phyloP scores from a whole-genome alignment of 2,888 invertebrate genomes.

The Cactoblastis cactorum region DNA sequence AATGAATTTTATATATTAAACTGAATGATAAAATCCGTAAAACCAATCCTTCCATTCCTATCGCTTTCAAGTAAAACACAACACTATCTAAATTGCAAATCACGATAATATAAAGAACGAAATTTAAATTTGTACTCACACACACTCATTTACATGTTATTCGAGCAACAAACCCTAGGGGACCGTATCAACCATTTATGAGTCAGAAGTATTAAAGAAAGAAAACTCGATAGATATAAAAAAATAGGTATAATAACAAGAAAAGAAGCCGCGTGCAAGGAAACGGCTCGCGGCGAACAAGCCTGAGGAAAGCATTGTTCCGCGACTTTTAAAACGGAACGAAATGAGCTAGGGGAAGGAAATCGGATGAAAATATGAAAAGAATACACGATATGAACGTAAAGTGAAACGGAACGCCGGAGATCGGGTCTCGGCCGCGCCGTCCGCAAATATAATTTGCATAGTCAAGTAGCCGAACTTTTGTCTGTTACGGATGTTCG shows the following conservation, averaged over 20 bases:
- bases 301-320: constrained; percentile 75
- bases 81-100: constrained; percentile 29
- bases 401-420: constrained; percentile 75
- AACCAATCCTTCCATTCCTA: too few species aligned
- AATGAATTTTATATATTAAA: too few species aligned
- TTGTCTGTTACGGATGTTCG: constrained; percentile 76
- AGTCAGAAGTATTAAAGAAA: constrained; percentile 77
- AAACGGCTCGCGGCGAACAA: constrained; percentile 74
- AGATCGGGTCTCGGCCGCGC: constrained; percentile 72
- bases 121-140: constrained; percentile 65
- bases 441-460: constrained; percentile 81
- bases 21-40: too few species aligned
- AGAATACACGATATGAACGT: constrained; percentile 74
- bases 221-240: constrained; percentile 73
- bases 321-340: constrained; percentile 75
- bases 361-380: constrained; percentile 80
- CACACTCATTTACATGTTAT: constrained; percentile 77
- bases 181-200: constrained; percentile 77
- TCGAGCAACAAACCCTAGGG: constrained; percentile 73
- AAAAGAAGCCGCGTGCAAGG: constrained; percentile 70
- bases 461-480: constrained; percentile 78
- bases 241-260: constrained; percentile 71
- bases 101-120: constrained; percentile 42
- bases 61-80: background rate
- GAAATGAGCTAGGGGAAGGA: constrained; percentile 76